These are phyloP conservation scores for Coremacera marginata DNA, from an alignment of 2,888 invertebrate genomes.

Conservation along the genomic window DNA sequence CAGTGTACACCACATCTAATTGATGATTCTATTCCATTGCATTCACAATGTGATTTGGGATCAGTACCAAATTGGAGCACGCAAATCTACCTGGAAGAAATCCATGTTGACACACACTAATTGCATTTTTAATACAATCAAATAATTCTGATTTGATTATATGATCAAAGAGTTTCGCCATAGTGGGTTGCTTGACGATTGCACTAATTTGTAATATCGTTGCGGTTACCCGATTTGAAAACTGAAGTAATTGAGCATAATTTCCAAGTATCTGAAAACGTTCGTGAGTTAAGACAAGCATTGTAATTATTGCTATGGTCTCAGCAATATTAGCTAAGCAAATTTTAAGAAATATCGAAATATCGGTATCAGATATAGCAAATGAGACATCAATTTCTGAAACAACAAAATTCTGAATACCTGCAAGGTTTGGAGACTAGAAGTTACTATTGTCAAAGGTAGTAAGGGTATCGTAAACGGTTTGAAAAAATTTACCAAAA, in stretches of 20 bases:
- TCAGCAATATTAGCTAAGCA: no score
- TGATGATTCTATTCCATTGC: no score
- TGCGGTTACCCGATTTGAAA: no score
- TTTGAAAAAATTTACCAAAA: background rate
- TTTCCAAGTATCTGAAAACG: no score
- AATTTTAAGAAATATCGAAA: background rate
- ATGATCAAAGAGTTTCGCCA: background rate
- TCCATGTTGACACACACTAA: background rate
- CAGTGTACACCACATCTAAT: no score
- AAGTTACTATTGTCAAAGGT: background rate
- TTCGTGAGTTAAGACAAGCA: no score
- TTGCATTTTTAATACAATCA: conserved; percentile 1
- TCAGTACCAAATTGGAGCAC: background rate
- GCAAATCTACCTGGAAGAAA: background rate
- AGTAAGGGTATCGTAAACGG: background rate
- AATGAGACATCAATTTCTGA: background rate
- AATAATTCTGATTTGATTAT: conserved; percentile 6
- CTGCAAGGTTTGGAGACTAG: background rate
- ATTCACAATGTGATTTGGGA: no score
- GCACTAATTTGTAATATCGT: no score
- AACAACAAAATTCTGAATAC: conserved; percentile 3
- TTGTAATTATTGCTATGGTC: no score
- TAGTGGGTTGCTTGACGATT: no score
- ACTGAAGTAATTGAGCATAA: no score
- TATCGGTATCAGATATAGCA: background rate